Conservation (phyloP, 2,888 invertebrate genomes). For the Incurvaria masculella region DNA sequence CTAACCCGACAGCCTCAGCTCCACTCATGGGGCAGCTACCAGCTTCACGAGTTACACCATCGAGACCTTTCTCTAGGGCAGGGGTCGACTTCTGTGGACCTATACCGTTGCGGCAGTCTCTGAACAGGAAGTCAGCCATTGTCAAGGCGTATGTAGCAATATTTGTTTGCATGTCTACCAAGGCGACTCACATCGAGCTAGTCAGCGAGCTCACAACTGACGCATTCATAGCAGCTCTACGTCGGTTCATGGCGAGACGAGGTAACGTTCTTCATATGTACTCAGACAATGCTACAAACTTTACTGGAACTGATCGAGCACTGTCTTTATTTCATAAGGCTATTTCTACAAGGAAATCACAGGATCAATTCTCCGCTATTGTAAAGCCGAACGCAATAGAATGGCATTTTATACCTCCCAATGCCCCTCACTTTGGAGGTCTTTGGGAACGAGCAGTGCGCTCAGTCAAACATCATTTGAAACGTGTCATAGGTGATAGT, state of each 20-base stretch:
- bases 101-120: background rate
- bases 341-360: background rate
- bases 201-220: slow-evolving; percentile 10
- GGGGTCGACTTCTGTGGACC: slow-evolving; percentile 6
- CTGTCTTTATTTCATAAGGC: background rate
- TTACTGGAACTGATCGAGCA: slow-evolving; percentile 9
- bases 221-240: slow-evolving; percentile 13
- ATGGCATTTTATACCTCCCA: slow-evolving; percentile 15
- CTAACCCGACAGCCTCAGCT: background rate
- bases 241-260: slow-evolving; percentile 12
- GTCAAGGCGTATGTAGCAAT: slow-evolving; percentile 2
- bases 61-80: background rate
- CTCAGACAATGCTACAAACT: slow-evolving; percentile 15
- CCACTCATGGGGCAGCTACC: slow-evolving; percentile 6
- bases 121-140: background rate
- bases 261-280: slow-evolving; percentile 11
- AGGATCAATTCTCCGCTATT: background rate
- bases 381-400: background rate
- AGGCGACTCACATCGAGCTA: slow-evolving; percentile 11
- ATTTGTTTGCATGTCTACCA: slow-evolving; percentile 1
- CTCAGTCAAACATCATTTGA: slow-evolving; percentile 15
- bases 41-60: background rate
- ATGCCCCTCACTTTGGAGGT: slow-evolving; percentile 16
- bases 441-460: slow-evolving; percentile 15
- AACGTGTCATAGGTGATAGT: slow-evolving; percentile 18